phyloP scores from a whole-genome alignment of 1,140 invertebrate species.

The Oncopeltus fasciatus region DNA sequence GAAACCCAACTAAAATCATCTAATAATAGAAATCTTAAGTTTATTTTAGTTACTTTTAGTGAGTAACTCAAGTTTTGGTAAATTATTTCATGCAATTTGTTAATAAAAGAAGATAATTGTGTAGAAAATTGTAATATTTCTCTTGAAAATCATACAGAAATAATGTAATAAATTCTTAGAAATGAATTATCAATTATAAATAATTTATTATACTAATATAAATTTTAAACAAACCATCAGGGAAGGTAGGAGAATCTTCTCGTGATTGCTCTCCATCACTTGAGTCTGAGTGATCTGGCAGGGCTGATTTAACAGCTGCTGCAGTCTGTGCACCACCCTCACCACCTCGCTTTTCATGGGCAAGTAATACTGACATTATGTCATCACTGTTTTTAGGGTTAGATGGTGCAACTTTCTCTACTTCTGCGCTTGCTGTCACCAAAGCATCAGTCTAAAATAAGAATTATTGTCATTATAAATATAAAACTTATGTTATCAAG shows the following conservation, averaged over 20 bases:
- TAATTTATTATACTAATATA: conserved; percentile 4
- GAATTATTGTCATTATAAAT: neutral
- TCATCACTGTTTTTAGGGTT: conserved; percentile 51
- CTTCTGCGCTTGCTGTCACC: conserved; percentile 22
- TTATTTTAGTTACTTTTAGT: too few relatives aligned
- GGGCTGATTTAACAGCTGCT: conserved; percentile 40
- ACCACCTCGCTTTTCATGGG: conserved; percentile 69
- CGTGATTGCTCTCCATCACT: conserved; percentile 51
- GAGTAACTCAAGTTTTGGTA: too few relatives aligned
- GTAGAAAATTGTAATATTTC: too few relatives aligned
- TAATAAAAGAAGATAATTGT: too few relatives aligned
- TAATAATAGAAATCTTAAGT: too few relatives aligned
- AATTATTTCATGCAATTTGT: too few relatives aligned
- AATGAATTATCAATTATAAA: too few relatives aligned
- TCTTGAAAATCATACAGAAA: too few relatives aligned
- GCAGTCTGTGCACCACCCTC: conserved; percentile 18
- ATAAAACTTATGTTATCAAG: too few relatives aligned
- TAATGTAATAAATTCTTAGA: too few relatives aligned
- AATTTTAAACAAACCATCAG: conserved; percentile 5
- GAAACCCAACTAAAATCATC: too few relatives aligned
- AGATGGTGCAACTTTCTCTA: conserved; percentile 33
- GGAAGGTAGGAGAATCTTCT: conserved; percentile 16
- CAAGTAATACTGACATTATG: conserved; percentile 79
- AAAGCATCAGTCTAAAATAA: conserved; percentile 23
- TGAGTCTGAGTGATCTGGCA: conserved; percentile 50